Percentiles rank a stretch among this genome's conserved stretches.
Conservation (phyloP, 2,888 invertebrate genomes). For the Rhabditophanes sp. region DNA sequence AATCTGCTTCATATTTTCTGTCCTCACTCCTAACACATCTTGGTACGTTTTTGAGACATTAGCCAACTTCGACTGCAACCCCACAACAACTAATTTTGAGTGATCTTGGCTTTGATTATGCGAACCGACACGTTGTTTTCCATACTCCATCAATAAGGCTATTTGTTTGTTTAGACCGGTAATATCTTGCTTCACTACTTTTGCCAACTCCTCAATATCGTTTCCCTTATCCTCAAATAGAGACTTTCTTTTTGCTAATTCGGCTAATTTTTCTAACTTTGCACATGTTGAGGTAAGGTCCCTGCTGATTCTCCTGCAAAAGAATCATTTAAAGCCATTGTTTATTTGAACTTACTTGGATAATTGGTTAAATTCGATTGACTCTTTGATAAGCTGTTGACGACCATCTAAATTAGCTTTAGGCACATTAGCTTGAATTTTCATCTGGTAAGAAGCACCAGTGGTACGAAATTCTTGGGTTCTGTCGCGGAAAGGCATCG, state of each 20-base stretch:
- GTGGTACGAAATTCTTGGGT: conserved; percentile 39
- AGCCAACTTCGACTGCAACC: conserved; percentile 68
- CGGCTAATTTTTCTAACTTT: conserved; percentile 83
- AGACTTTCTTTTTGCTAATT: conserved; percentile 80
- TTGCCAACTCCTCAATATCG: conserved; percentile 90
- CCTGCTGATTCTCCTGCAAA: conserved; percentile 66
- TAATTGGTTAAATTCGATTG: conserved; percentile 39
- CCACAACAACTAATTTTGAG: conserved; percentile 65
- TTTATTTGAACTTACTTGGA: conserved; percentile 24
- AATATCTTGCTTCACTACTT: conserved; percentile 55
- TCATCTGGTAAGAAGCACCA: conserved; percentile 39
- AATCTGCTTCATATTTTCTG: conserved; percentile 90
- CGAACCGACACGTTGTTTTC: conserved; percentile 6
- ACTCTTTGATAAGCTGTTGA: conserved; percentile 20
- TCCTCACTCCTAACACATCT: conserved; percentile 85
- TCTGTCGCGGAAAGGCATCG: conserved; percentile 41
- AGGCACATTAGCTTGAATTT: conserved; percentile 22
- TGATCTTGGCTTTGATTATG: conserved; percentile 15
- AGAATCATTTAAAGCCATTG: conserved; percentile 3
- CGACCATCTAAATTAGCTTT: conserved; percentile 12
- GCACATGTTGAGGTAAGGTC: conserved; percentile 87
- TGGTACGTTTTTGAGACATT: conserved; percentile 94
- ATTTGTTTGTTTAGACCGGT: conserved; percentile 88
- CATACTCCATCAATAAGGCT: conserved; percentile 55
- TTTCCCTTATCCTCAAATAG: conserved; percentile 85